Base-by-base conservation (phyloP, 2,113 vertebrate genomes). In the Neopipo cinnamomea region DNA sequence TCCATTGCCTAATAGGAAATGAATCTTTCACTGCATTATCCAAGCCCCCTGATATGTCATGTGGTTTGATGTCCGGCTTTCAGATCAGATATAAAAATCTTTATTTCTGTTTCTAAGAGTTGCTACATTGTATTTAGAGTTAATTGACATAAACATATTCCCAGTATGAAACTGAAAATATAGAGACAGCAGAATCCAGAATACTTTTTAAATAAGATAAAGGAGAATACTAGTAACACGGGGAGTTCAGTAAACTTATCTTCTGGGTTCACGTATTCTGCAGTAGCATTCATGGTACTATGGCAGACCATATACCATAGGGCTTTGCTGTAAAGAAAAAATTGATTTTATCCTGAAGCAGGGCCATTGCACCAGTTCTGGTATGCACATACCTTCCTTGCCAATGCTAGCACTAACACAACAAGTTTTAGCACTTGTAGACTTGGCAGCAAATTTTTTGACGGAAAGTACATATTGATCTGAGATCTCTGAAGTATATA, bases 31-130 rank as follows among this genome's bases (percentile, higher is more conserved):
- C 3, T 63, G 23, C 11, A 4, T 39, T 72, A 37, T 37, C 35
- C 37, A 50, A 39, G 6, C 3, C 5, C 41, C 13, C 23, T 41
- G 27, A 55, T 75, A 68, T 0, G 1, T 8, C 13, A 15, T 7
- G 2, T 66, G 9, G 8, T 72, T 39, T 71, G 39, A 62, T 1
- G 0, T 27, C 14, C 22, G 56, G 16, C 39, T 77, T 87, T 78
- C 3, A 3, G 44, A 46, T 82, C 71, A 83, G 39, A 46, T 88
- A 52, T 15, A 25, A 61, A 16, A n/a, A 11, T 25, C 14, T 71
- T 28, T 53, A 53, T 67, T 92, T 66, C 12, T 63, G 3, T 62
- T 89, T 77, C 35, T 31, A 37, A 91, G 19, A 59, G 24, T 28
- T 63, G 8, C 28, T 62, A 10, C 4, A 0, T 33, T 77, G 20